These are phyloP conservation scores for Papilio xuthus DNA, from an alignment of 1,140 invertebrate species.

Conservation along the genomic window DNA sequence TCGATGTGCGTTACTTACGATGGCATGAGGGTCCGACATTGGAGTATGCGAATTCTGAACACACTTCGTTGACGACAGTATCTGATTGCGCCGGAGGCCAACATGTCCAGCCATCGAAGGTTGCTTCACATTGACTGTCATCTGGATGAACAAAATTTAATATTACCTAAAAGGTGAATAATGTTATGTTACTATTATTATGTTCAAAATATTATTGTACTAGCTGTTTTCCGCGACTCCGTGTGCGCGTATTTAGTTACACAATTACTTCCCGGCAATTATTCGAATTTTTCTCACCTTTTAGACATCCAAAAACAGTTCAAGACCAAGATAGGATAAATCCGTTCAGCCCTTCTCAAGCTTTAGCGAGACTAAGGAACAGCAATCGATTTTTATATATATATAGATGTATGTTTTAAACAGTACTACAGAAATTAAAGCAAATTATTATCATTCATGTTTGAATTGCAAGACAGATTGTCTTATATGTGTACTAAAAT, in stretches of 20 bases:
- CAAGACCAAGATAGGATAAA: too few relatives aligned
- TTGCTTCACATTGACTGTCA: constrained; percentile 62
- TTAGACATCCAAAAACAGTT: too few relatives aligned
- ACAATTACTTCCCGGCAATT: too few relatives aligned
- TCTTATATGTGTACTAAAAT: not conserved
- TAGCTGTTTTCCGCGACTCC: too few relatives aligned
- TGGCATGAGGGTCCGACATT: constrained; percentile 76
- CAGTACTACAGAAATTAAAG: not conserved
- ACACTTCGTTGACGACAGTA: constrained; percentile 63
- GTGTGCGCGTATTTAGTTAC: too few relatives aligned
- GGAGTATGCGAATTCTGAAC: constrained; percentile 81
- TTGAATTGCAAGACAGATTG: not conserved
- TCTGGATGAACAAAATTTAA: constrained; percentile 41
- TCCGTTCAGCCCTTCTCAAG: too few relatives aligned
- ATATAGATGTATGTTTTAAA: too few relatives aligned
- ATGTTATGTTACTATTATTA: too few relatives aligned
- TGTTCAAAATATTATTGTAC: too few relatives aligned
- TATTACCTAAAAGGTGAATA: not conserved
- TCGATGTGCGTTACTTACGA: constrained; percentile 68
- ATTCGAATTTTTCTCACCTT: too few relatives aligned
- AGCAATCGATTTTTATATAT: too few relatives aligned
- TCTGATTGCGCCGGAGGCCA: constrained; percentile 65
- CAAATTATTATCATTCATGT: not conserved
- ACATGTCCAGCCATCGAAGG: constrained; percentile 83
- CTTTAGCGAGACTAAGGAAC: too few relatives aligned